A percentile compares a stretch with the other conserved stretches of the same genome.
Evolutionary conservation across 2,888 invertebrate genomes (phyloP).

Genomic region (Eutolmus rufibarbis): DNA sequence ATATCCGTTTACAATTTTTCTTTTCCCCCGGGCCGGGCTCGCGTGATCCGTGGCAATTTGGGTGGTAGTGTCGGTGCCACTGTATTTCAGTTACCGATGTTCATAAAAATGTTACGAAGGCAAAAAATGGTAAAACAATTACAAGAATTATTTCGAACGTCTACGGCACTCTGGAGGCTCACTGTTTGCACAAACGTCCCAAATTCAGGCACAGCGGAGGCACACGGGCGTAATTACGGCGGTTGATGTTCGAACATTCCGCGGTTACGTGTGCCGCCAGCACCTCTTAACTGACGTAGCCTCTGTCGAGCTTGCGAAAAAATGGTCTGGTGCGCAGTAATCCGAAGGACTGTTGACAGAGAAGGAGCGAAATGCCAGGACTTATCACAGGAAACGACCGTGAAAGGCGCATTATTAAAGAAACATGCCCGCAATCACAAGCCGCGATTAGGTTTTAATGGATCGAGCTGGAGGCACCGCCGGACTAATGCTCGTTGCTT

Average conservation of each 20-base stretch:
- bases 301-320: not conserved
- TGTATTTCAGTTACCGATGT: slow-evolving; percentile 8
- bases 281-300: not conserved
- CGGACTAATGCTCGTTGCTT: not conserved
- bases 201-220: not conserved
- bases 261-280: not conserved
- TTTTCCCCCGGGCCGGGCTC: not conserved
- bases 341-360: not conserved
- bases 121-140: not conserved
- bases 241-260: not conserved
- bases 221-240: not conserved
- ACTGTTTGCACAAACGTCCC: not conserved
- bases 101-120: not conserved
- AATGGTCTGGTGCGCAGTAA: not conserved
- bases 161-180: not conserved
- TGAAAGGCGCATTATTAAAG: not conserved
- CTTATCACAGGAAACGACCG: not conserved
- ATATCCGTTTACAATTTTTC: slow-evolving; percentile 19
- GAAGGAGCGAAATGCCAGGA: not conserved
- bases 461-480: not conserved
- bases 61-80: not conserved
- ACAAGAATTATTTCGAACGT: not conserved
- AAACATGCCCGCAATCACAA: not conserved
- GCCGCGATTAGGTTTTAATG: not conserved
- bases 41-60: not conserved